Evolutionary conservation across 2,113 vertebrate species (phyloP), one percentile per base, ranked within the genome.

Genomic region (Poeciliopsis occidentalis): DNA sequence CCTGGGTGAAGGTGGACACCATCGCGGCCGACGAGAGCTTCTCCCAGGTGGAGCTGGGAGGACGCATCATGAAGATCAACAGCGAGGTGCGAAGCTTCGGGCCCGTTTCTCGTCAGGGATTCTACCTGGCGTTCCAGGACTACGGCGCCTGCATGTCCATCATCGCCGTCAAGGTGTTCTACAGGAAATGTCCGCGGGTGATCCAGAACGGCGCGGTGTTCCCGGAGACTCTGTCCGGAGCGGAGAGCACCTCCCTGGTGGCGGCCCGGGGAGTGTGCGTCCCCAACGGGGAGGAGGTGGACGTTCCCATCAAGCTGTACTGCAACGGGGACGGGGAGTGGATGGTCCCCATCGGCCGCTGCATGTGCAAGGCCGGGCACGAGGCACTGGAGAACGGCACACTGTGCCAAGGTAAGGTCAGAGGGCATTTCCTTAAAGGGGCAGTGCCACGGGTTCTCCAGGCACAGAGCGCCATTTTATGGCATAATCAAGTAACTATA

Each of bases 111-210:
- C 96, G 94, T 75, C 96, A 79, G 0, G 98, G 98, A 41, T 99
- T 99, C 94, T 99, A 97, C 89, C 91, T 99, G 85, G 97, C 97
- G 64, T 99, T 99, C 91, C 98, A 99, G 95, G 98, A 99, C 91
- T 99, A 99, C 0, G 98, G 98, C 0, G 96, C 96, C 76, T 99
- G 98, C 92, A 99, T 99, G 98, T 99, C 98, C 3, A 92, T 99
- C 66, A 98, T 98, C 0, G 97, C 98, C 0, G 97, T 99, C 44
- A 93, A 96, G 0, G 97, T 99, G 83, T 99, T 96, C 93, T 99
- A 98, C 94, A 94, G 97, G 68, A 99, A 99, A 81, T 99, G 98
- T 76, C 96, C 96, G 5, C 89, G 94, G 0, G 79, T 97, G 4
- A 94, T 97, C 89, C 95, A 95, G 89, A 99, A 99, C 0, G 97